Evolutionary conservation across 1,140 invertebrate genomes (phyloP), one percentile per base, ranked within the genome.

Genomic region (Dendrolimus kikuchii): DNA sequence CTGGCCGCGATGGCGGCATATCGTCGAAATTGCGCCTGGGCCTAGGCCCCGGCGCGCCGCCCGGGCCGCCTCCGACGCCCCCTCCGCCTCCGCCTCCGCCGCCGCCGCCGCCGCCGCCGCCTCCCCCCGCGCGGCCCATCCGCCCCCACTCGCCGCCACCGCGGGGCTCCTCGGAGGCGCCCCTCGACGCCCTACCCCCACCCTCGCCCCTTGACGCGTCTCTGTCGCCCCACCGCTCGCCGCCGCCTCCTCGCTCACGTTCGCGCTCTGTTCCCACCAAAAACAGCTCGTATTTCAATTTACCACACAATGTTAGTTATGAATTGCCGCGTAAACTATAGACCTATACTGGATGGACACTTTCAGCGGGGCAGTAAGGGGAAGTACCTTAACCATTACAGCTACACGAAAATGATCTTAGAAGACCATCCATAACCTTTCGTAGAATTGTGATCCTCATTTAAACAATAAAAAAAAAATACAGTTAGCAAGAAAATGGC

Each of bases 21-120:
- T 87, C 85, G 37, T 88, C 85, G 59, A 83, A 83, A 66, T 72
- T 76, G 43, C 75, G 67, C 5, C 71, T 60, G 67, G 63, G 86
- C 76, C 78, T 57, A 59, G 86, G 84, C 65, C 85, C 87, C 70
- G 87, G 76, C 66, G 83, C 77, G 88, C 81, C 78, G 55, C 79
- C 84, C 60, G 85, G 88, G 62, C 87, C 85, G 57, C 83, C 77
- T 51, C 88, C 69, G 68, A 81, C 63, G 66, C 87, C 64, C 59
- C 81, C 68, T 88, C 87, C 75, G 81, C 77, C 84, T 85, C 74
- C 83, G 51, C 57, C 81, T 65, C 49, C 64, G 3, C 62, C 76
- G 55, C 80, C 23, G 81, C 77, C 84, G 85, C 74, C 83, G 51
- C 57, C 81, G 66, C 49, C 64, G 3, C 62, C 76, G 55, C 80